Base-by-base conservation (phyloP, 2,113 vertebrate genomes). In the Climacteris rufus region DNA sequence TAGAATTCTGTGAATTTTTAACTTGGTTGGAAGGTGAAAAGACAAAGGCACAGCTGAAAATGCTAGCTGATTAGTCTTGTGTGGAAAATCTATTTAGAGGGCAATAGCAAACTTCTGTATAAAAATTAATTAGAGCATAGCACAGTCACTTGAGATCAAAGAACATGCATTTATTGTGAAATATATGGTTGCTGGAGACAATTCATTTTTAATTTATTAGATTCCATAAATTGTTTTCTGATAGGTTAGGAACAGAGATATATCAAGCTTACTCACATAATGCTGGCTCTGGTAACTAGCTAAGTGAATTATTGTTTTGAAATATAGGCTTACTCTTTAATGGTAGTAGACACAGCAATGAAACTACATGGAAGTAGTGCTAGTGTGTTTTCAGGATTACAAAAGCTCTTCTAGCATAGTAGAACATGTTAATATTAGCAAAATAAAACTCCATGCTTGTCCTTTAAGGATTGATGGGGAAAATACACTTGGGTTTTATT, bases 201-300 rank as follows among this genome's bases (percentile, higher is more conserved):
- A 96, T 96, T 95, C 7, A 78, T 95, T 96, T 95, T 92, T 86
- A 96, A 96, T 94, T 96, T 97, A 97, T 97, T 97, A 95, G 95
- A 95, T 96, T 97, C 96, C 86, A 94, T 96, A 96, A 97, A 96
- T 95, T 96, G 96, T 94, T 96, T 96, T 96, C 93, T 96, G 90
- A 93, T 96, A 92, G 93, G 76, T 92, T 95, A 89, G 93, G 64
- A 94, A 78, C 79, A 78, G 64, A 93, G 60, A 94, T 96, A 75
- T 84, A 93, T 96, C 90, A 97, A 71, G 44, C 79, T 95, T 95
- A 95, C 77, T 79, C 93, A 81, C 79, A 81, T 96, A 96, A 93
- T 93, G 63, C 83, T 90, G 92, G 85, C 85, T 94, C 92, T 96
- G 90, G 83, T 95, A 95, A 92, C 76, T 57, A 42, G 83, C 92